These are phyloP conservation scores for Pampus argenteus DNA, from an alignment of 2,797 vertebrate species.

Conservation along the genomic window DNA sequence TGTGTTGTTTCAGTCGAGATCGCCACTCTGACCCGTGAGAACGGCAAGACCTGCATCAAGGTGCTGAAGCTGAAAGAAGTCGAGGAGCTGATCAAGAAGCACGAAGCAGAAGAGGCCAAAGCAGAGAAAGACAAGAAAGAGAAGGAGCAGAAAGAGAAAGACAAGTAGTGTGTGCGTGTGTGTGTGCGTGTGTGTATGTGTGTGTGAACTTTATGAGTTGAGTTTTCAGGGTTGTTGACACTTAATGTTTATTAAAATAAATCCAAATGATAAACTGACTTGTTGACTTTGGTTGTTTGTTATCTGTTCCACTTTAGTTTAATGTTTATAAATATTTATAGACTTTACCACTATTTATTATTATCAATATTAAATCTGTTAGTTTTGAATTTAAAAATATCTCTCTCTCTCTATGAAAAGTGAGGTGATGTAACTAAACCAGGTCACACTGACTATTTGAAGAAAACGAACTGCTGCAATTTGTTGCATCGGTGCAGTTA, in stretches of 20 bases:
- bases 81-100: conserved; percentile 93
- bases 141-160: conserved; percentile 95
- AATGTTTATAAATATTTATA: neutral
- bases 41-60: conserved; percentile 92
- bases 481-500: neutral
- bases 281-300: neutral
- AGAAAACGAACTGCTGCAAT: neutral
- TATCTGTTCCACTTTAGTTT: neutral
- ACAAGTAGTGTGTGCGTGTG: conserved; percentile 80
- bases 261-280: conserved; percentile 17
- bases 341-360: too few relatives aligned
- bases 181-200: too few relatives aligned
- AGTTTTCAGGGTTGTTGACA: conserved; percentile 11
- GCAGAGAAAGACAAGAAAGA: conserved; percentile 95
- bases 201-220: conserved; percentile 2
- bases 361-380: too few relatives aligned
- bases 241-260: conserved; percentile 56
- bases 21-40: conserved; percentile 92
- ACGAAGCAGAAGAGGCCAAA: conserved; percentile 95
- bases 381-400: neutral
- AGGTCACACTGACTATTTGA: neutral
- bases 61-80: conserved; percentile 95
- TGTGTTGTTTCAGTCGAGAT: conserved; percentile 88
- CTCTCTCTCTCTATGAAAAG: too few relatives aligned
- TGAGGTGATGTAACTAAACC: neutral